Evolutionary conservation across 2,113 vertebrate genomes (phyloP).

Genomic region (Cinclus cinclus): DNA sequence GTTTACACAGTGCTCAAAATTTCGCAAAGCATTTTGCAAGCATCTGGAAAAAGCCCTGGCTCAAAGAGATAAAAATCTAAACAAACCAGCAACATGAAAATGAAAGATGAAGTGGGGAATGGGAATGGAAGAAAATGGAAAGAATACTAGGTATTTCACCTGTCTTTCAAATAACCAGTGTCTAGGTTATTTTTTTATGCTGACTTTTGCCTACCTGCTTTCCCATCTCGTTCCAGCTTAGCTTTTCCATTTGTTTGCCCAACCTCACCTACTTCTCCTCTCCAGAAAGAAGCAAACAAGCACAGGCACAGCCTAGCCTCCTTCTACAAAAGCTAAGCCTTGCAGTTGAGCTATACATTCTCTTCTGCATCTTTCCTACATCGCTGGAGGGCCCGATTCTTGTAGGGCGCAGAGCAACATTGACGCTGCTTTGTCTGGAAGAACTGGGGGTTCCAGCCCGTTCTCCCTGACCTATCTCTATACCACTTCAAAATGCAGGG

Average conservation of each 20-base stretch:
- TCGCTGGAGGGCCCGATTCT: not conserved
- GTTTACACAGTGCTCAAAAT: not conserved
- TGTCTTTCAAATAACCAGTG: not conserved
- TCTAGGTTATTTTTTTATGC: not conserved
- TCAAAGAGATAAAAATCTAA: not conserved
- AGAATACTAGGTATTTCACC: not conserved
- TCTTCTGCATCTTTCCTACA: not conserved
- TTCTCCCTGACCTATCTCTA: slow-evolving; percentile 19
- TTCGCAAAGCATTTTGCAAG: not conserved
- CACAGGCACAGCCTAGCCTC: not conserved
- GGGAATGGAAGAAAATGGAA: not conserved
- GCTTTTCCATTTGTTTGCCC: not conserved
- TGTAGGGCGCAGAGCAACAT: fast-evolving
- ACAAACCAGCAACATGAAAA: not conserved
- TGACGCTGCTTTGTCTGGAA: not conserved
- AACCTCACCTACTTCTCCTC: not conserved
- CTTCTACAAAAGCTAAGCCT: not conserved
- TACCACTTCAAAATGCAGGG: slow-evolving; percentile 4
- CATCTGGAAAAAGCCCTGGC: not conserved
- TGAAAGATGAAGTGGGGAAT: not conserved
- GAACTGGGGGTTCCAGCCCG: not conserved
- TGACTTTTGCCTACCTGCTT: not conserved
- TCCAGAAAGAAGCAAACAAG: not conserved
- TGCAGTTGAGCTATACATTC: not conserved
- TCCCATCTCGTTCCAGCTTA: not conserved